These are phyloP conservation scores for Lacerta bilineata DNA, from an alignment of 2,797 vertebrate species.

Conservation along the genomic window DNA sequence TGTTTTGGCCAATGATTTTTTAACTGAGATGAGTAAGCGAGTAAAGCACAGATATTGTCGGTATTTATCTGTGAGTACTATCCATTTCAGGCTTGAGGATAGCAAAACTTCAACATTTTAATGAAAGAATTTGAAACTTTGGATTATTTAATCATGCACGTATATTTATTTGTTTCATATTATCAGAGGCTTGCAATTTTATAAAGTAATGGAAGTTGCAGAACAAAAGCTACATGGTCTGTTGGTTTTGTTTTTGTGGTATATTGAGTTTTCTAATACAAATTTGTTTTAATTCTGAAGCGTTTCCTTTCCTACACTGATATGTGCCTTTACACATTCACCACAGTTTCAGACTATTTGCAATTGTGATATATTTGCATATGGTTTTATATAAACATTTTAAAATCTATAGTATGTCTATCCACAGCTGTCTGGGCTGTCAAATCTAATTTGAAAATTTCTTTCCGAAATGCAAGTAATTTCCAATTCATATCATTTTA, in stretches of 20 bases:
- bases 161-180: background rate
- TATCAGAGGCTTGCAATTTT: slow-evolving; percentile 31
- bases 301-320: background rate
- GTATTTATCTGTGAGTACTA: background rate
- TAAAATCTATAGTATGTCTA: background rate
- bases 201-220: slow-evolving; percentile 8
- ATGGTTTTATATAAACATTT: slow-evolving; percentile 12
- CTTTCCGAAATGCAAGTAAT: rapidly evolving
- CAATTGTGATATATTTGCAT: slow-evolving; percentile 42
- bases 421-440: background rate
- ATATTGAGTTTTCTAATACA: slow-evolving; percentile 19
- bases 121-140: slow-evolving; percentile 32
- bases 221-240: slow-evolving; percentile 21
- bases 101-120: slow-evolving; percentile 4
- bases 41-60: background rate
- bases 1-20: slow-evolving; percentile 37
- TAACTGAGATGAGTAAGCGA: background rate
- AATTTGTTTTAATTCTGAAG: background rate
- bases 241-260: background rate
- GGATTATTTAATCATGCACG: background rate
- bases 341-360: slow-evolving; percentile 8
- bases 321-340: background rate
- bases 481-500: slow-evolving; percentile 34
- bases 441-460: slow-evolving; percentile 33
- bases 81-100: background rate